phyloP scores from a whole-genome alignment of 2,888 invertebrate species.

The Sepiola atlantica region DNA sequence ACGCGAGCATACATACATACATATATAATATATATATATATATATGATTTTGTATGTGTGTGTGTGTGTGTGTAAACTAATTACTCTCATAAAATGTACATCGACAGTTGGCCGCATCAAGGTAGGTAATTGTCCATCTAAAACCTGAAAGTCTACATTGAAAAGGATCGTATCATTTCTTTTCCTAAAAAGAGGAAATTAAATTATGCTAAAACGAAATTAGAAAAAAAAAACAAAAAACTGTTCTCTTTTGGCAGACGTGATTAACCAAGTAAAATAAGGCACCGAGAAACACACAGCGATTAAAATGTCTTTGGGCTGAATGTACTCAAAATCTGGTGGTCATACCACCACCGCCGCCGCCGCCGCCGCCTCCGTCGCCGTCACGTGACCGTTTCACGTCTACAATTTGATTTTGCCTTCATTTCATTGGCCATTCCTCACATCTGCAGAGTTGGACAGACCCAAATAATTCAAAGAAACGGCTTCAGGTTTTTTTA shows the following conservation, averaged over 20 bases:
- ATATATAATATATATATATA: too few relatives aligned
- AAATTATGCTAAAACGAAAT: constrained; percentile 12
- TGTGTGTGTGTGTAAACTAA: too few relatives aligned
- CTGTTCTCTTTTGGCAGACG: not conserved
- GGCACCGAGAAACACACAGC: not conserved
- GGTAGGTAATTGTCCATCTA: not conserved
- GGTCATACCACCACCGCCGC: not conserved
- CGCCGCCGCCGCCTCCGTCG: too few relatives aligned
- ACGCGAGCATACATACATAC: too few relatives aligned
- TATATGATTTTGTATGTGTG: too few relatives aligned
- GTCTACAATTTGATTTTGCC: not conserved
- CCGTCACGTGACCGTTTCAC: not conserved
- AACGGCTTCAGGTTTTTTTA: not conserved
- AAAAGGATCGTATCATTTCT: constrained; percentile 5
- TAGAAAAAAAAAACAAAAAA: not conserved
- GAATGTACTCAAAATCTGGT: not conserved
- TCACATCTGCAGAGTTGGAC: not conserved
- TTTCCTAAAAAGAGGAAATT: not conserved
- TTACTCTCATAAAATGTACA: too few relatives aligned
- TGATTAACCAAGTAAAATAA: not conserved
- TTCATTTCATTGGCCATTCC: not conserved
- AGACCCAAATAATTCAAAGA: not conserved
- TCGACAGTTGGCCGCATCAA: too few relatives aligned
- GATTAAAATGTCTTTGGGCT: not conserved
- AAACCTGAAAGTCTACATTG: not conserved